These are phyloP conservation scores for Phortica magna DNA, from an alignment of 2,888 invertebrate genomes.

Conservation along the genomic window DNA sequence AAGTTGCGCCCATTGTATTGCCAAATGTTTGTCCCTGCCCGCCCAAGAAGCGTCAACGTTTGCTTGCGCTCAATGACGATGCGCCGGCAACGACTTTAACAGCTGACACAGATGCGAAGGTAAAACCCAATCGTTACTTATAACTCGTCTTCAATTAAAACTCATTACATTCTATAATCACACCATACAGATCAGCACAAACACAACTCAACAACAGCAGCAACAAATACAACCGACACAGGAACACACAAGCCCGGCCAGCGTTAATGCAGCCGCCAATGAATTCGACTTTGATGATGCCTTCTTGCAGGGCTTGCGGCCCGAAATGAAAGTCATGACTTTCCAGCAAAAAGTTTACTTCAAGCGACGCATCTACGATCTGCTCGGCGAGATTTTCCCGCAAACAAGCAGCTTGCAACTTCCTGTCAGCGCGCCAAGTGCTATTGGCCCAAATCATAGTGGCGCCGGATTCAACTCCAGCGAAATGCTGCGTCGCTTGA, in stretches of 20 bases:
- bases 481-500: neutral
- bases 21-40: conserved; percentile 43
- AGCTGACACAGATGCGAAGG: conserved; percentile 4
- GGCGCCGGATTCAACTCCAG: neutral
- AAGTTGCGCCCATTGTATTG: conserved; percentile 6
- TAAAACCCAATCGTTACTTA: neutral
- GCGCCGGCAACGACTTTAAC: neutral
- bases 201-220: neutral
- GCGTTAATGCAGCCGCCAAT: neutral
- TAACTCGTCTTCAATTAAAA: neutral
- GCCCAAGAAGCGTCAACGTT: conserved; percentile 52
- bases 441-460: neutral
- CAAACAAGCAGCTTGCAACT: conserved; percentile 26
- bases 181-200: neutral
- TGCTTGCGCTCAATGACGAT: neutral
- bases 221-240: neutral
- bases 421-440: conserved; percentile 28
- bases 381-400: conserved; percentile 69
- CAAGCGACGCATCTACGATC: conserved; percentile 72
- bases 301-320: conserved; percentile 70
- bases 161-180: neutral
- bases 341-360: conserved; percentile 72
- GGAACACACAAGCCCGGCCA: neutral
- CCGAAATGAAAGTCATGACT: conserved; percentile 74
- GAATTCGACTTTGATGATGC: conserved; percentile 66